phyloP scores from a whole-genome alignment of 2,888 invertebrate species.

The Amiota mariae region DNA sequence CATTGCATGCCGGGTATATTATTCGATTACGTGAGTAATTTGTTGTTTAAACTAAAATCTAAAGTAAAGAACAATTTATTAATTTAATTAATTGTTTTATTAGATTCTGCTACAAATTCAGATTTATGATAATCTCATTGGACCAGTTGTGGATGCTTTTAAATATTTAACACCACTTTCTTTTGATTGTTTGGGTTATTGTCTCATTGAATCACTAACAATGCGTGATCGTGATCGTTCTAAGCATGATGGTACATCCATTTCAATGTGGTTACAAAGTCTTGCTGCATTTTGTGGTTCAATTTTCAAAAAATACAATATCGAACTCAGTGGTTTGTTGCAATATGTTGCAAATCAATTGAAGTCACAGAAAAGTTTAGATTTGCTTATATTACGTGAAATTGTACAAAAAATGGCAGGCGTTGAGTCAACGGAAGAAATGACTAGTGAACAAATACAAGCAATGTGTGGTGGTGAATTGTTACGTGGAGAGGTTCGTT shows the following conservation, averaged over 20 bases:
- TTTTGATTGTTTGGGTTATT: constrained; percentile 96
- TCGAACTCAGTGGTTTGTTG: constrained; percentile 94
- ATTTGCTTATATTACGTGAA: constrained; percentile 94
- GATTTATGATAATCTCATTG: constrained; percentile 94
- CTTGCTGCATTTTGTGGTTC: constrained; percentile 96
- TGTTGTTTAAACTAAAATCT: neutral
- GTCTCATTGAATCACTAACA: constrained; percentile 93
- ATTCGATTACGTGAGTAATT: constrained; percentile 90
- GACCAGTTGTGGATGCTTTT: constrained; percentile 96
- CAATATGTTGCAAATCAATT: constrained; percentile 98
- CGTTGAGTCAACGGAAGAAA: constrained; percentile 96
- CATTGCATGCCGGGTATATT: constrained; percentile 96
- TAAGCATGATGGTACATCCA: constrained; percentile 91
- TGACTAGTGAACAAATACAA: constrained; percentile 95
- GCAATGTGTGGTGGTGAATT: constrained; percentile 98
- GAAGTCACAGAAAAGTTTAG: constrained; percentile 95
- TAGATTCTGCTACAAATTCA: constrained; percentile 87
- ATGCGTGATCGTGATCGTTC: constrained; percentile 84
- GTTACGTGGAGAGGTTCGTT: constrained; percentile 88
- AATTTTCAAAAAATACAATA: constrained; percentile 96
- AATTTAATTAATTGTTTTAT: too few species aligned
- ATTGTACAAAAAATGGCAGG: constrained; percentile 99
- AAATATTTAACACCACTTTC: constrained; percentile 96
- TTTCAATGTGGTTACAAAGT: constrained; percentile 95
- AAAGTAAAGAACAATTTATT: constrained; percentile 25